Evolutionary conservation across 2,888 invertebrate genomes (phyloP), one percentile per base, ranked within the genome.

Genomic region (Cheiracanthium punctorium): DNA sequence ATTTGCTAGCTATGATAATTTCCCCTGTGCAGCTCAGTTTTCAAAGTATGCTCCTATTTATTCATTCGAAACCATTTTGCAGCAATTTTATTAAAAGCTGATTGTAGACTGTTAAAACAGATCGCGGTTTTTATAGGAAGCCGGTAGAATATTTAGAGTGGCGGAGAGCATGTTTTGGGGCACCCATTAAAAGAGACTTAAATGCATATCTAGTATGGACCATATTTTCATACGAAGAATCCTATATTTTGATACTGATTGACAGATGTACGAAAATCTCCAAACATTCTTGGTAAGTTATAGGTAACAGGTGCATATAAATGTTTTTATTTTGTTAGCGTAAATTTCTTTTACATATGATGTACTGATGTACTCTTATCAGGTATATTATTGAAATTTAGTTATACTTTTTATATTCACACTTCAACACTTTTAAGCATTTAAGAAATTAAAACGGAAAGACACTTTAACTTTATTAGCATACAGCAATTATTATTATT

Each of bases 151-250:
- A 76, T 82, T 82, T 32, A 28, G 69, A 24, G 69, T 81, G 48
- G 69, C 48, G 28, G 48, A 17, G 24, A 10, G 33, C 37, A 71
- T 79, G 28, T 79, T 71, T 81, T 81, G 81, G n/a, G n/a, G 81
- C 81, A 75, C 48, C 81, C 81, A 81, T 81, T 81, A 81, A 81
- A 81, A 74, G 33, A 69, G 69, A 69, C 81, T 81, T 81, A 81
- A 80, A 52, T 30, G 74, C 67, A 69, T 74, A 75, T 75, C 81
- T 75, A 72, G 71, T 48, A 64, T 65, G 29, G 81, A n/a, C 81
- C 70, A 75, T 70, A 69, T 70, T 29, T 75, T 75, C 37, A 64
- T 76, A 69, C 75, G 20, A 17, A 58, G 70, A 29, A 76, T 64
- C 65, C 72, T 76, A 82, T 65, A 76, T 76, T 76, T 82, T 76